Evolutionary conservation across 2,113 vertebrate species (phyloP), one percentile per base, ranked within the genome.

Genomic region (Myxocyprinus asiaticus): DNA sequence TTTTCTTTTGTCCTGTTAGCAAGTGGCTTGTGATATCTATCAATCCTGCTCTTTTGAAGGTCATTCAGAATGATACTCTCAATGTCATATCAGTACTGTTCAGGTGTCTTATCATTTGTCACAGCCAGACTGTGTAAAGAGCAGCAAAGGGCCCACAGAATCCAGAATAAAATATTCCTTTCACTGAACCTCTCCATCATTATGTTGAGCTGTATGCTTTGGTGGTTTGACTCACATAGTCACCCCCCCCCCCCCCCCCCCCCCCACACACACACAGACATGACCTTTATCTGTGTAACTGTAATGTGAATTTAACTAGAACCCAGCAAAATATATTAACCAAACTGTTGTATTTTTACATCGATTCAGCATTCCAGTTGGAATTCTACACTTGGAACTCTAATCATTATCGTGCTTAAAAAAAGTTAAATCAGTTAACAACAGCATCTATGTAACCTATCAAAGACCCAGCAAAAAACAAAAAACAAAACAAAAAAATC

Each of bases 71-170:
- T 17, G 56, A 78, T 71, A 78, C 45, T 42, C 42, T 51, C 68
- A 89, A 89, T 89, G 87, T 91, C 86, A 86, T 81, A 59, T 69
- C 75, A 4, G 15, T 83, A 84, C 69, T 81, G 88, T 87, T 88
- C 72, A 88, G 81, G 82, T 86, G 81, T 86, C 65, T 82, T 72
- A 83, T 86, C 77, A 88, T 92, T 89, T 79, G 88, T 93, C 90
- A 90, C 65, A 78, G 67, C 74, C 73, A 81, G 78, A 76, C 70
- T 82, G 76, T 83, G 82, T 15, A 45, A 62, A 76, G 62, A 59
- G 78, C 81, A 77, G 22, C 51, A 45, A 66, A 85, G 15, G 63
- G 64, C 78, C 43, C 43, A 74, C 81, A 74, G 80, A 80, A 61
- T 69, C 80, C 80, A 85, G 14, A 78, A 51, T 61, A 68, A 75